Evolutionary conservation across 92 coral and sea anemone genomes (phyloP).

Genomic region (Diadumene lineata): DNA sequence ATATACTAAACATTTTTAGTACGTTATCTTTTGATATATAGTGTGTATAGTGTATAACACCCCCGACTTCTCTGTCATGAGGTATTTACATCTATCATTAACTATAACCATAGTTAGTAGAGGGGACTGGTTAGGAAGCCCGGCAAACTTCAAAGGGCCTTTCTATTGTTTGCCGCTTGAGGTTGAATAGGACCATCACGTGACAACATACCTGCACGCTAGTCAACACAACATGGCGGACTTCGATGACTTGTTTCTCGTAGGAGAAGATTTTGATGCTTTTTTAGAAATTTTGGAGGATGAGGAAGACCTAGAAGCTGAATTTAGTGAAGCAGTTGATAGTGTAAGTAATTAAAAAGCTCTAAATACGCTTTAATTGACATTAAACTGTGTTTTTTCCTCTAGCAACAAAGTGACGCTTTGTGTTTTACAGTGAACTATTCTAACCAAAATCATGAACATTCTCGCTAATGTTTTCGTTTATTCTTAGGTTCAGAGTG

Average conservation of each 20-base stretch:
- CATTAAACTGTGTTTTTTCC: not conserved
- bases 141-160: too few relatives aligned
- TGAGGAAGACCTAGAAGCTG: slow-evolving; percentile 16
- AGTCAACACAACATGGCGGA: slow-evolving; percentile 42
- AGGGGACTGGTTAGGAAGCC: too few relatives aligned
- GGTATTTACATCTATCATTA: too few relatives aligned
- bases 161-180: slow-evolving; percentile 21
- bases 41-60: too few relatives aligned
- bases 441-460: too few relatives aligned
- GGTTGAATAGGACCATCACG: slow-evolving; percentile 41
- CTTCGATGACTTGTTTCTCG: slow-evolving; percentile 10
- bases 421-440: slow-evolving; percentile 11
- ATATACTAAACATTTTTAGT: too few relatives aligned
- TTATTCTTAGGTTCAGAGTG: slow-evolving; percentile 29
- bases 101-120: too few relatives aligned
- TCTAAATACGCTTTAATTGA: not conserved
- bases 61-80: too few relatives aligned
- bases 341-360: slow-evolving; percentile 5
- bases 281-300: slow-evolving; percentile 17
- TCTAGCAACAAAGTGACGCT: not conserved
- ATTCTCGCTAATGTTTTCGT: too few relatives aligned
- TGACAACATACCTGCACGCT: slow-evolving; percentile 47
- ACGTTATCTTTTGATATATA: too few relatives aligned
- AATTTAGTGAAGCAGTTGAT: slow-evolving; percentile 37
- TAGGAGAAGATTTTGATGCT: slow-evolving; percentile 24